Evolutionary conservation across 2,888 invertebrate species (phyloP).

Genomic region (Aphidoletes aphidimyza): DNA sequence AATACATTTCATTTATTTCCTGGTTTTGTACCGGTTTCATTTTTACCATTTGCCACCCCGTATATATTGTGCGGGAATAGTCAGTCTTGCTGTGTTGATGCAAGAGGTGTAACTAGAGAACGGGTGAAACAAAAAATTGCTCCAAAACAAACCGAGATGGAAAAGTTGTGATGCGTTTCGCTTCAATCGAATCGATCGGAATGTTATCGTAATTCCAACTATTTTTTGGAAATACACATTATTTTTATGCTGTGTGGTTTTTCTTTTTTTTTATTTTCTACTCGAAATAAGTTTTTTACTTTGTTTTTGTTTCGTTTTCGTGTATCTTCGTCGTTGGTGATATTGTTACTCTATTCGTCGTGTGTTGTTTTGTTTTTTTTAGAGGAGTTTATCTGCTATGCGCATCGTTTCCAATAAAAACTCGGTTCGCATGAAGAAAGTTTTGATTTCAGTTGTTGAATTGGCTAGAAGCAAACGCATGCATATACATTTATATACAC

Average conservation of each 20-base stretch:
- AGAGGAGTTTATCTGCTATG: neutral
- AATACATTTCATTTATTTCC: too few species aligned
- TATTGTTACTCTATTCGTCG: too few species aligned
- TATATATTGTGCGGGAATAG: too few species aligned
- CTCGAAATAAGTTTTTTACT: too few species aligned
- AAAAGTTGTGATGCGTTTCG: neutral
- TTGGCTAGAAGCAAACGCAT: neutral
- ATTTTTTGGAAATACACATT: slow-evolving; percentile 39
- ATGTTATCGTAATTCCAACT: slow-evolving; percentile 46
- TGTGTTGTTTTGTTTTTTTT: neutral
- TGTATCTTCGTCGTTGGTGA: neutral
- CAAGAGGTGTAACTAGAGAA: too few species aligned
- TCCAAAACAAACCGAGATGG: too few species aligned
- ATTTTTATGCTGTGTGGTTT: slow-evolving; percentile 31
- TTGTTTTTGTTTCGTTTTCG: neutral
- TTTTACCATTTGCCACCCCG: too few species aligned
- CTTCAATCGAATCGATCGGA: neutral
- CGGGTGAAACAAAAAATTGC: too few species aligned
- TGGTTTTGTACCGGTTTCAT: too few species aligned
- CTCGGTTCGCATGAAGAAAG: slow-evolving; percentile 7
- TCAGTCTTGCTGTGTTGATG: too few species aligned
- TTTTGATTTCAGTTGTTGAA: slow-evolving; percentile 48
- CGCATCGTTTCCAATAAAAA: slow-evolving; percentile 43
- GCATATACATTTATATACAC: neutral
- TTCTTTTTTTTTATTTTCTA: neutral